These are phyloP conservation scores for Lophotriccus pileatus DNA, from an alignment of 2,797 vertebrate species.

Conservation along the genomic window DNA sequence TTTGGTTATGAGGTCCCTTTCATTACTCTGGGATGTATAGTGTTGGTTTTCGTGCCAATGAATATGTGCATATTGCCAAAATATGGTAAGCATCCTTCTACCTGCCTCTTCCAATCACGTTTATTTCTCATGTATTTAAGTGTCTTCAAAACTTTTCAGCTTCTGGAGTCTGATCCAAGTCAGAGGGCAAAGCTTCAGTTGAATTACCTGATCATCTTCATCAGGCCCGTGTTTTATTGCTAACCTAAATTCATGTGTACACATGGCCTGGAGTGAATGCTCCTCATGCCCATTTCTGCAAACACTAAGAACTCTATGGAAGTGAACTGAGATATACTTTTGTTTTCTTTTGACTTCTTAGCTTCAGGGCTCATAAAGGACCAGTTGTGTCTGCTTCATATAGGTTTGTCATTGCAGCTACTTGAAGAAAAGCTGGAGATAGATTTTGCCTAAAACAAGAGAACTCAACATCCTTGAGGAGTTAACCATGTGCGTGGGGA, in stretches of 20 bases:
- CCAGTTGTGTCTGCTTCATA: neutral
- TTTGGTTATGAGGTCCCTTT: constrained; percentile 94
- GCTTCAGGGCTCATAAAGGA: neutral
- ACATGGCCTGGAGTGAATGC: neutral
- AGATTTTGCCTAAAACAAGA: neutral
- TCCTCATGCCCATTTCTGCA: neutral
- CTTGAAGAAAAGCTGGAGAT: neutral
- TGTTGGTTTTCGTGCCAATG: constrained; percentile 88
- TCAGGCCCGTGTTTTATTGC: neutral
- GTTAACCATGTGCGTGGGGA: neutral
- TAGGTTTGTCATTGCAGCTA: neutral
- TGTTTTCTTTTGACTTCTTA: neutral
- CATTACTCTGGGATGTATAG: constrained; percentile 83
- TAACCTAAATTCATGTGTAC: neutral
- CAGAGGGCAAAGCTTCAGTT: neutral
- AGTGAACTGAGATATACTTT: neutral
- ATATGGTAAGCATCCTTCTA: constrained; percentile 80
- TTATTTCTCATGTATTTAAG: neutral
- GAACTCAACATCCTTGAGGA: neutral
- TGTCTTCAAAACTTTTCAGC: neutral
- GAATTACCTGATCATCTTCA: neutral
- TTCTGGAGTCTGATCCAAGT: neutral
- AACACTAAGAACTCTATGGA: neutral
- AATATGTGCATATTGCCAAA: constrained; percentile 87
- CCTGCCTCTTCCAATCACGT: neutral